Evolutionary conservation across 2,797 vertebrate genomes (phyloP).

Genomic region (Sparidentex hasta): DNA sequence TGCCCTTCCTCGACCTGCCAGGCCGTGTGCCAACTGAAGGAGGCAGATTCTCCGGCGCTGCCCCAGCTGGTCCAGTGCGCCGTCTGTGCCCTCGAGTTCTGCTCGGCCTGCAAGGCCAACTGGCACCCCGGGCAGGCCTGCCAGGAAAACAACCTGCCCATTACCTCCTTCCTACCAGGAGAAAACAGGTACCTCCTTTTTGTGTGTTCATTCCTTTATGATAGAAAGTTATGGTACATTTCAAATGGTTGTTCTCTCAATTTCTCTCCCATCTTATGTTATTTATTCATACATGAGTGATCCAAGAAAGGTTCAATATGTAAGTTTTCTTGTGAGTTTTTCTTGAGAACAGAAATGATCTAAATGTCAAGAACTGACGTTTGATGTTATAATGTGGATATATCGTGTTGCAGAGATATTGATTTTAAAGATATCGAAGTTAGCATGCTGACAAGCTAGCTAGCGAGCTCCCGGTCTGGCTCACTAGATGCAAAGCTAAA

Average conservation of each 20-base stretch:
- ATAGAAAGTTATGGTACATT: too few species aligned
- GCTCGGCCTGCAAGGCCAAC: constrained; percentile 94
- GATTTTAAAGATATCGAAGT: too few species aligned
- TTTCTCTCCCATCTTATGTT: neutral
- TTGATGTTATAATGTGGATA: too few species aligned
- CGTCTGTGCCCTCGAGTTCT: constrained; percentile 94
- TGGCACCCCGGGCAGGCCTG: constrained; percentile 97
- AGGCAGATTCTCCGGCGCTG: constrained; percentile 87
- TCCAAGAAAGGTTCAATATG: too few species aligned
- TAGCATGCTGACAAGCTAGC: too few species aligned
- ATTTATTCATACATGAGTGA: neutral
- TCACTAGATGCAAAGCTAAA: too few species aligned
- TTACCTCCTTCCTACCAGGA: constrained; percentile 93
- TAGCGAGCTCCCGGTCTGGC: too few species aligned
- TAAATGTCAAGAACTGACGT: too few species aligned
- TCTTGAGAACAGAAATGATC: too few species aligned
- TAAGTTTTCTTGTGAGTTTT: too few species aligned
- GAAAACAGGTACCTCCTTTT: constrained; percentile 89
- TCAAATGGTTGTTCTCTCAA: neutral
- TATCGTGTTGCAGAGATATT: too few species aligned
- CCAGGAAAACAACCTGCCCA: constrained; percentile 90
- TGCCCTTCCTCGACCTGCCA: constrained; percentile 97
- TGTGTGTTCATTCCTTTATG: too few species aligned
- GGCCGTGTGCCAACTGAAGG: constrained; percentile 96
- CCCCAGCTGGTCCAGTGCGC: constrained; percentile 95